Evolutionary conservation across 1,140 invertebrate species (phyloP), one percentile per base, ranked within the genome.

Genomic region (Ips nitidus): DNA sequence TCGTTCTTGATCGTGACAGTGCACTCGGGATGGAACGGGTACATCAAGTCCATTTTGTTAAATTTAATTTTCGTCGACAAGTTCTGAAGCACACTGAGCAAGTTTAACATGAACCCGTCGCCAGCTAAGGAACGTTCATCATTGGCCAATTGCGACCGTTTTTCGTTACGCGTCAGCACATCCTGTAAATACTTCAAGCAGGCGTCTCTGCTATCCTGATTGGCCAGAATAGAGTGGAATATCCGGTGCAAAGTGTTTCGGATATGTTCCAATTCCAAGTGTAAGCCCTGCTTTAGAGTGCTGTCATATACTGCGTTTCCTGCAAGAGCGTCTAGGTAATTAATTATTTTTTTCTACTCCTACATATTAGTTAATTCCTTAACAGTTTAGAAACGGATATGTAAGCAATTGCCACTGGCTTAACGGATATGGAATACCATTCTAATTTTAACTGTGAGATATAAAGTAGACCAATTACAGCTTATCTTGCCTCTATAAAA

Each of bases 101-200:
- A 80, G 83, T 98, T 98, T 42, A 98, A 81, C 90, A 98, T 95
- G 77, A 96, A 97, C 1, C 96, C 95, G 82, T 98, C 95, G 6
- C 92, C 90, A 41, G 94, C 92, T 0, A 97, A 84, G 0, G 89
- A 82, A 71, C 90, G 85, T 75, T 95, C 93, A 79, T 98, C 94
- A 42, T 89, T 90, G 80, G 95, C 91, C 73, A 98, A 86, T 81
- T 97, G 95, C 3, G 94, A 88, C 45, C 95, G 85, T 74, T 94
- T 94, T 71, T 94, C 90, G 78, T 98, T 98, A 69, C 86, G 81
- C 45, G 87, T 86, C 3, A 98, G 78, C 1, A 95, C 81, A 41
- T 87, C 83, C 0, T 90, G 86, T 36, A 99, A 83, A 78, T 92
- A 98, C 45, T 88, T 84, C 22, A 98, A 80, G 43, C 92, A 90